Conservation (phyloP, 2,797 vertebrate species). For the Ctenopoma kingsleyae region DNA sequence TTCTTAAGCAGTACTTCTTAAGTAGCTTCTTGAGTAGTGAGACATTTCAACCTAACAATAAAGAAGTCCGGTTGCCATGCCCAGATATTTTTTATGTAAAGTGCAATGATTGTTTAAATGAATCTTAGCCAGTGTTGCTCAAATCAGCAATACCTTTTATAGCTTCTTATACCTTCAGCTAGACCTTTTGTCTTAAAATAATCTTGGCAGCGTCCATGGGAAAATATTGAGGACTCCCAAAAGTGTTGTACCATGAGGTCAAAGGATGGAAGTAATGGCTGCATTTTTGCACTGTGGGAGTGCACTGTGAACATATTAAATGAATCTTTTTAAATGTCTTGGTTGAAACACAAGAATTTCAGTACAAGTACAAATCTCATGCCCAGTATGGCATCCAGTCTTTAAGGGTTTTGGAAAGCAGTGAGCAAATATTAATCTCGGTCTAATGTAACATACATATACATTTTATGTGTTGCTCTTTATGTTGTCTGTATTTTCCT, state of each 20-base stretch:
- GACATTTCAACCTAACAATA: no score
- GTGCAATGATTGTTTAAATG: neutral
- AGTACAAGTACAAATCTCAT: constrained; percentile 10
- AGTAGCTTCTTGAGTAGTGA: no score
- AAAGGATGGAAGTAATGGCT: constrained; percentile 26
- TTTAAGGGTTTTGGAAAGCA: neutral
- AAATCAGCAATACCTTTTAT: neutral
- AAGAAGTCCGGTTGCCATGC: no score
- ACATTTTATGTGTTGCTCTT: neutral
- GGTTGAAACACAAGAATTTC: constrained; percentile 43
- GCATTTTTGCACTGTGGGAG: constrained; percentile 4
- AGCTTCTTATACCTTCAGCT: no score
- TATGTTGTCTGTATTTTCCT: constrained; percentile 14
- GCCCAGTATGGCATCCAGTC: no score
- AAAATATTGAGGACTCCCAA: constrained; percentile 10
- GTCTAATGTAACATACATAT: no score
- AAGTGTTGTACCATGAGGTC: constrained; percentile 12
- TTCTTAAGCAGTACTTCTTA: no score
- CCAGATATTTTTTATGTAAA: neutral
- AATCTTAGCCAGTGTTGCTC: neutral
- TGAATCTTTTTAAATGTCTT: constrained; percentile 14
- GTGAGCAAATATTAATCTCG: constrained; percentile 3
- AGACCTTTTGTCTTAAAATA: no score
- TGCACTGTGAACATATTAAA: constrained; percentile 26
- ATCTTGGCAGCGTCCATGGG: no score